Evolutionary conservation across 2,113 vertebrate species (phyloP).

Genomic region (Mormyrus lacerda): DNA sequence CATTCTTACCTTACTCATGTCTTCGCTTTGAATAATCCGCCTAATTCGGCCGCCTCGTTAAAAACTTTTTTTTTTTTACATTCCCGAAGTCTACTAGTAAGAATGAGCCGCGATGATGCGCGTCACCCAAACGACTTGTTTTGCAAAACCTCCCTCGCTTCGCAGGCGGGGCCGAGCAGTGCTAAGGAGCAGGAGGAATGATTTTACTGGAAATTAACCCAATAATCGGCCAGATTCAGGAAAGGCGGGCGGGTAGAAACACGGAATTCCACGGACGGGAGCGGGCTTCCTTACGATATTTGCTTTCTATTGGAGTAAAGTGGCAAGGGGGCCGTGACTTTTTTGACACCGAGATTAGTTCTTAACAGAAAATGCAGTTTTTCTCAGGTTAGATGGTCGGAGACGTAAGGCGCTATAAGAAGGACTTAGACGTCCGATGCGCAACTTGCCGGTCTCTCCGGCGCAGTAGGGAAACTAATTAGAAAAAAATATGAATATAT

Average conservation of each 20-base stretch:
- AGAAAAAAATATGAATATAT: neutral
- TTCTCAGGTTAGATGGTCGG: neutral
- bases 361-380: neutral
- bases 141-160: neutral
- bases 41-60: neutral
- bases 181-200: neutral
- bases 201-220: neutral
- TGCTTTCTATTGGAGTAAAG: constrained; percentile 10
- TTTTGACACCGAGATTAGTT: neutral
- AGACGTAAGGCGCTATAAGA: neutral
- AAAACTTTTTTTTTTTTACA: constrained; percentile 8
- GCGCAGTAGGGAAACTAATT: neutral
- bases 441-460: neutral
- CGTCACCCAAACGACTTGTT: neutral
- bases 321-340: neutral
- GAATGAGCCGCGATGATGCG: constrained; percentile 7
- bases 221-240: constrained; percentile 3
- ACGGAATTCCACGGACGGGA: constrained; percentile 15
- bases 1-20: constrained; percentile 22
- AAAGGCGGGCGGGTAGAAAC: neutral
- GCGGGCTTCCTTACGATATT: neutral
- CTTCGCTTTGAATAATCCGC: neutral
- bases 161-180: neutral
- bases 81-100: constrained; percentile 8
- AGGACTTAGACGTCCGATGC: neutral